These are phyloP conservation scores for Hyppa rectilinea DNA, from an alignment of 2,888 invertebrate species.

Conservation along the genomic window DNA sequence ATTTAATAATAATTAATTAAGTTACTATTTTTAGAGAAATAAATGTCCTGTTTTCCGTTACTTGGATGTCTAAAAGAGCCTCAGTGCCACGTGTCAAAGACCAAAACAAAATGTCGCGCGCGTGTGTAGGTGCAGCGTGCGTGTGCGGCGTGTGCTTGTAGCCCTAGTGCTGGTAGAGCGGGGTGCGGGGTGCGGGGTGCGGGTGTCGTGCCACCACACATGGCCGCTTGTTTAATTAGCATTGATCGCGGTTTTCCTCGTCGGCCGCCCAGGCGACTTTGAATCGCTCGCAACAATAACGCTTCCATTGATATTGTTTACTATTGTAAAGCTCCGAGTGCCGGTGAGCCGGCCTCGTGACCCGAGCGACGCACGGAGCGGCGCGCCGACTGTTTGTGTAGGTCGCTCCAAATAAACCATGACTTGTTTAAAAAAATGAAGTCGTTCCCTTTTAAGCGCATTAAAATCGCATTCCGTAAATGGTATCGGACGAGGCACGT, in stretches of 20 bases:
- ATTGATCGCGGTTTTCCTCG: conserved; percentile 63
- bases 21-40: conserved; percentile 35
- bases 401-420: conserved; percentile 76
- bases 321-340: conserved; percentile 31
- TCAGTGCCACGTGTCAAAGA: conserved; percentile 36
- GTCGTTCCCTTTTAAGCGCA: conserved; percentile 83
- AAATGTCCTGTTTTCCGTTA: conserved; percentile 44
- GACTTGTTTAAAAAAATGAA: conserved; percentile 79
- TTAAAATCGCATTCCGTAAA: conserved; percentile 87
- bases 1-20: neutral
- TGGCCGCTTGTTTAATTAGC: conserved; percentile 34
- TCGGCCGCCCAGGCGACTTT: conserved; percentile 7
- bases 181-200: neutral
- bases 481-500: conserved; percentile 87
- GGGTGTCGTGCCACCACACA: neutral
- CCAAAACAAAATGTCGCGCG: conserved; percentile 34
- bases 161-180: neutral
- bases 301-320: conserved; percentile 59
- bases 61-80: conserved; percentile 22
- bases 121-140: neutral
- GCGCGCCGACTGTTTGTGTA: conserved; percentile 62
- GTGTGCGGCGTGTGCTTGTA: neutral
- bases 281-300: conserved; percentile 32
- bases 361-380: conserved; percentile 29
- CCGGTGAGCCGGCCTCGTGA: conserved; percentile 28